Evolutionary conservation across 2,113 vertebrate genomes (phyloP).

Genomic region (Pygoscelis adeliae): DNA sequence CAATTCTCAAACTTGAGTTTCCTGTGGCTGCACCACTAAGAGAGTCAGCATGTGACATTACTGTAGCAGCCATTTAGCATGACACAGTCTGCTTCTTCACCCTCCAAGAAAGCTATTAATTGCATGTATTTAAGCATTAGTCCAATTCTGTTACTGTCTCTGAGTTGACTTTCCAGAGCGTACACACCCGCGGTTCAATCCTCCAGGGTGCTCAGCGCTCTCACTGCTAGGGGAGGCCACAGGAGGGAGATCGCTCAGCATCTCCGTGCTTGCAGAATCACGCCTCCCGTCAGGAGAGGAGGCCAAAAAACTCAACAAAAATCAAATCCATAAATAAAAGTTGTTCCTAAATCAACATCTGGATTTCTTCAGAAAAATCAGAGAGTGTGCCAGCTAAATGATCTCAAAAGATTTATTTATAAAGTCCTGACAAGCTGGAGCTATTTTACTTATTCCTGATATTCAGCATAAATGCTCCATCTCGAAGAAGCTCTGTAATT

Average conservation of each 20-base stretch:
- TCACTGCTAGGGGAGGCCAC: neutral
- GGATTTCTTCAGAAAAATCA: conserved; percentile 16
- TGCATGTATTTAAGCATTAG: neutral
- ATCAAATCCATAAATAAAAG: conserved; percentile 30
- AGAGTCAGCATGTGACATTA: neutral
- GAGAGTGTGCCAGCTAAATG: neutral
- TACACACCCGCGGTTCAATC: neutral
- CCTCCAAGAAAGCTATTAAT: neutral
- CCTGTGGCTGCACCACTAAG: neutral
- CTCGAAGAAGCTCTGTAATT: neutral
- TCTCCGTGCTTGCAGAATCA: neutral
- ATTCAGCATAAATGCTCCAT: neutral
- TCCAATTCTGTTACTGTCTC: neutral
- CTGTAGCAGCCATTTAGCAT: neutral
- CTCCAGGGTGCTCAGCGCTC: neutral
- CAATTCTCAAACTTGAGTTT: neutral
- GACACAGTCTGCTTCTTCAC: neutral
- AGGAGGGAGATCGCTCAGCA: neutral
- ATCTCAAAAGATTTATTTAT: conserved; percentile 11
- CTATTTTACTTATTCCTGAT: conserved; percentile 25
- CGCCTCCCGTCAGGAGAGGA: neutral
- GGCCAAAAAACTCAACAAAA: conserved; percentile 1
- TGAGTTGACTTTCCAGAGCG: neutral
- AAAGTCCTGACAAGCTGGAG: neutral
- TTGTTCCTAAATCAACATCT: conserved; percentile 45